These are phyloP conservation scores for Pristiophorus japonicus DNA, from an alignment of 2,113 vertebrate genomes.

Conservation along the genomic window DNA sequence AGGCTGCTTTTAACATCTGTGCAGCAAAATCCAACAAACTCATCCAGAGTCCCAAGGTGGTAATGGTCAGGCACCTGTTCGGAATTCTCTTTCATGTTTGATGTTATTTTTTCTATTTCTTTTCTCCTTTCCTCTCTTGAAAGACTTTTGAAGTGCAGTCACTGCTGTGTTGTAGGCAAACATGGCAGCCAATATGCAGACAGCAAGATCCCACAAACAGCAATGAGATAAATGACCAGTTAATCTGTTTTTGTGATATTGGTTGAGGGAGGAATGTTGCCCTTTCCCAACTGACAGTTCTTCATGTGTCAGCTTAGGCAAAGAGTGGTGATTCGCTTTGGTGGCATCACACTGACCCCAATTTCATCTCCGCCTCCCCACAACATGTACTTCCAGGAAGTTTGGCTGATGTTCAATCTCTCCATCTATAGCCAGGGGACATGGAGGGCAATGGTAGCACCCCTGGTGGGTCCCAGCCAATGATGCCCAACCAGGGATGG, in stretches of 20 bases:
- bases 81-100: background rate
- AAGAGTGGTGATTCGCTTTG: background rate
- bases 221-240: background rate
- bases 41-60: background rate
- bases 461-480: background rate
- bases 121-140: too few relatives aligned
- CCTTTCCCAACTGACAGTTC: background rate
- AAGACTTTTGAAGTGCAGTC: background rate
- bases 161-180: background rate
- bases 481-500: background rate
- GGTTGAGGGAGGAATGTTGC: background rate
- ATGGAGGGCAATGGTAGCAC: background rate
- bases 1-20: background rate
- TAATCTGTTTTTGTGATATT: background rate
- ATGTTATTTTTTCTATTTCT: background rate
- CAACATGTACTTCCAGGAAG: background rate
- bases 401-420: background rate
- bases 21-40: background rate
- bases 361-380: background rate
- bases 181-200: background rate
- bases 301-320: background rate
- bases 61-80: background rate
- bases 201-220: background rate
- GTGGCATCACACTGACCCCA: too few relatives aligned
- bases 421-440: background rate